Evolutionary conservation across 1,140 invertebrate species (phyloP).

Genomic region (Aphelinus certus): DNA sequence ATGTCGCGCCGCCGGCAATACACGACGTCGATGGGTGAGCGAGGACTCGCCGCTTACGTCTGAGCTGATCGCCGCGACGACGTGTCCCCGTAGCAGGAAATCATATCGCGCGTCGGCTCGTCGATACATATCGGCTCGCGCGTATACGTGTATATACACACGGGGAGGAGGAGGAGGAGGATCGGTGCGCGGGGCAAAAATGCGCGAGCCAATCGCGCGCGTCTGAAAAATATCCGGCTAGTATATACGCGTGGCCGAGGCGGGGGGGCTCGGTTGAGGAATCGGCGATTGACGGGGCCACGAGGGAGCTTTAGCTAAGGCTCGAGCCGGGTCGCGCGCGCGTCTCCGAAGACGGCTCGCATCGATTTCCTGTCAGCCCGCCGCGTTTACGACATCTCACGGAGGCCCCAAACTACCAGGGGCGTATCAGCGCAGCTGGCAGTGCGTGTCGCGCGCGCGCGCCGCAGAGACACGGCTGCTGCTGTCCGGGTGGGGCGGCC

Average conservation of each 20-base stretch:
- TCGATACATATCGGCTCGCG: constrained; percentile 51
- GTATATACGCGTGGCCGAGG: constrained; percentile 38
- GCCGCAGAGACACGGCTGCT: constrained; percentile 33
- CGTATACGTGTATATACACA: neutral
- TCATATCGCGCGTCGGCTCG: constrained; percentile 47
- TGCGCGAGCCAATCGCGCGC: constrained; percentile 36
- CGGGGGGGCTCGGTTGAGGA: too few species aligned
- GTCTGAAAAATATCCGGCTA: constrained; percentile 62
- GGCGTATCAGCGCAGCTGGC: constrained; percentile 51
- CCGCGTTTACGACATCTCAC: constrained; percentile 65
- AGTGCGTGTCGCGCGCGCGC: constrained; percentile 29
- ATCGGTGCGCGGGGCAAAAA: constrained; percentile 5
- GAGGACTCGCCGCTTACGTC: neutral
- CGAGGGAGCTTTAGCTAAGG: too few species aligned
- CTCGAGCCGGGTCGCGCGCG: too few species aligned
- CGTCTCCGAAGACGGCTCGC: constrained; percentile 46
- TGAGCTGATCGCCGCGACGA: constrained; percentile 44
- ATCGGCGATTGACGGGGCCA: constrained; percentile 14
- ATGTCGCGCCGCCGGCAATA: constrained; percentile 32
- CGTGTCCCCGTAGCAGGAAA: constrained; percentile 60
- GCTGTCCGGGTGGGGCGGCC: constrained; percentile 12
- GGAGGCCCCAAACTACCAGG: constrained; percentile 62
- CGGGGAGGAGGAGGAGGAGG: too few species aligned
- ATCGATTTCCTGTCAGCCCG: constrained; percentile 66
- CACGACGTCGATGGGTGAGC: too few species aligned